These are phyloP conservation scores for Bursaphelenchus mucronatus DNA, from an alignment of 1,140 invertebrate genomes.

Conservation along the genomic window DNA sequence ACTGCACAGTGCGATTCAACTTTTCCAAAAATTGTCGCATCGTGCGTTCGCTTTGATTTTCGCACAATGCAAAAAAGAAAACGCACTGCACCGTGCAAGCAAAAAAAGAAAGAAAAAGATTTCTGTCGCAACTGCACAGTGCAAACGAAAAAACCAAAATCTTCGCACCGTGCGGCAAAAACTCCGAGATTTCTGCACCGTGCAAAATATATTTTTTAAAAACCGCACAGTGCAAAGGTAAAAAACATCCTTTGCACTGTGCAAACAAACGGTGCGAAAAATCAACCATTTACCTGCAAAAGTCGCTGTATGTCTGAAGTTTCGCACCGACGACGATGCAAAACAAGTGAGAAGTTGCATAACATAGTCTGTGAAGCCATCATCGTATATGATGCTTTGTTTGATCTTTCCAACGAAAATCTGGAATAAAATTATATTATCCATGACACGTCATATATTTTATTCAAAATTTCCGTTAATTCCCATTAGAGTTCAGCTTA, in stretches of 20 bases:
- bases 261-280: neutral
- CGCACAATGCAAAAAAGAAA: no score
- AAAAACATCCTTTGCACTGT: conserved; percentile 12
- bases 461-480: neutral
- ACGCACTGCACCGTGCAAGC: no score
- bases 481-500: conserved; percentile 25
- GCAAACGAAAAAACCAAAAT: no score
- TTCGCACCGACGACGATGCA: conserved; percentile 95
- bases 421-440: conserved; percentile 64
- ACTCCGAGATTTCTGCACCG: no score
- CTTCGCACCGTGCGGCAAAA: no score
- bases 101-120: no score
- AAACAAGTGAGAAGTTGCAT: conserved; percentile 92
- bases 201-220: no score
- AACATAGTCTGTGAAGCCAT: conserved; percentile 97
- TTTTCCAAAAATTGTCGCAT: no score
- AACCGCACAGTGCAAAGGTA: neutral
- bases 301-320: conserved; percentile 97
- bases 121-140: no score
- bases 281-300: conserved; percentile 70
- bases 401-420: conserved; percentile 93
- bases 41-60: no score
- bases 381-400: conserved; percentile 98
- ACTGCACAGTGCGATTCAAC: no score
- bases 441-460: neutral